phyloP scores from a whole-genome alignment of 2,113 vertebrate species.

The Gadus macrocephalus region DNA sequence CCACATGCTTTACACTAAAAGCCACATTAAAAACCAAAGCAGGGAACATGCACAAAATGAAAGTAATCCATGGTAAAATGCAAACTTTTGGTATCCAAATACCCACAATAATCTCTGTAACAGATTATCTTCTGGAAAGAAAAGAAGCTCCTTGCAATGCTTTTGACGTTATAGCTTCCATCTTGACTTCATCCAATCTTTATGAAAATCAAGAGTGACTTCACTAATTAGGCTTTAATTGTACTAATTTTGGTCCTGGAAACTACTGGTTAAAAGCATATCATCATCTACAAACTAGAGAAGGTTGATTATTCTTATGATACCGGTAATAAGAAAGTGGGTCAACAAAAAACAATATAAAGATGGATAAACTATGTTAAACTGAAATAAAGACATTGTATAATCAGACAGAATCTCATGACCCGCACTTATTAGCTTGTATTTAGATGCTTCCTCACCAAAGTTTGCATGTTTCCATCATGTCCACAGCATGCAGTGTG shows the following conservation, averaged over 20 bases:
- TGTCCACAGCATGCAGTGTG: slow-evolving; percentile 34
- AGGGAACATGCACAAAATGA: no score
- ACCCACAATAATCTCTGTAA: slow-evolving; percentile 54
- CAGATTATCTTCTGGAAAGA: slow-evolving; percentile 42
- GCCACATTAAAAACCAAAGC: no score
- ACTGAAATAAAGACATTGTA: neutral
- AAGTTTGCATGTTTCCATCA: slow-evolving; percentile 56
- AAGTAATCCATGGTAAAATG: slow-evolving; percentile 42
- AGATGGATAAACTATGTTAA: neutral
- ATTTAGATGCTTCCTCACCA: slow-evolving; percentile 56
- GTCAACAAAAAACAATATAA: neutral
- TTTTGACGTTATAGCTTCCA: slow-evolving; percentile 53
- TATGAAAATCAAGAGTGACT: neutral
- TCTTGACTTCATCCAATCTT: neutral
- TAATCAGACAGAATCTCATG: slow-evolving; percentile 4
- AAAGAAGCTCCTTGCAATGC: slow-evolving; percentile 43
- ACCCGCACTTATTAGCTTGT: slow-evolving; percentile 12
- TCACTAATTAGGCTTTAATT: neutral
- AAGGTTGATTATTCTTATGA: neutral
- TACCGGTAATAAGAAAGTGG: neutral
- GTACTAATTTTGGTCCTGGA: slow-evolving; percentile 16
- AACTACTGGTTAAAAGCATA: slow-evolving; percentile 55
- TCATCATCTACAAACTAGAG: neutral
- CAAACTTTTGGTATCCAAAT: slow-evolving; percentile 66
- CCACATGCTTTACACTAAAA: neutral